A percentile compares a stretch with the other conserved stretches of the same genome.
Conservation (phyloP, 1,140 invertebrate species). For the Macrotrachela quadricornifera region DNA sequence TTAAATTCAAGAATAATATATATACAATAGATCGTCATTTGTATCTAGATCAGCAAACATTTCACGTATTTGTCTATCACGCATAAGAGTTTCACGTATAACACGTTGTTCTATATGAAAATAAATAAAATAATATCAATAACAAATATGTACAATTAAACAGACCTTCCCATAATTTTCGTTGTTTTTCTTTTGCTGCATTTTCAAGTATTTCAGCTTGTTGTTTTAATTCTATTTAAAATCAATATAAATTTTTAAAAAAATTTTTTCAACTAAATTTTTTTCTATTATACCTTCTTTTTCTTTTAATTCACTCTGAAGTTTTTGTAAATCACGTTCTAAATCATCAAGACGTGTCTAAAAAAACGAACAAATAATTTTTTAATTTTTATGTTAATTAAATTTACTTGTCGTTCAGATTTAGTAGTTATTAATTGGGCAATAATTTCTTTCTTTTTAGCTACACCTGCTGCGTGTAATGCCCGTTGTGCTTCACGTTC, state of each 20-base stretch:
- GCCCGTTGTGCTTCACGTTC: too few relatives aligned
- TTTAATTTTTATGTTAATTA: constrained; percentile 51
- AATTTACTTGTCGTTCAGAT: too few relatives aligned
- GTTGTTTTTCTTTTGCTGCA: constrained; percentile 14
- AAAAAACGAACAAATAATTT: constrained; percentile 47
- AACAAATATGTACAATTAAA: constrained; percentile 20
- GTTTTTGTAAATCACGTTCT: neutral
- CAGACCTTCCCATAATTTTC: constrained; percentile 23
- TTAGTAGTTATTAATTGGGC: too few relatives aligned
- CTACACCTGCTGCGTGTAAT: too few relatives aligned
- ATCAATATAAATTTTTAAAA: neutral
- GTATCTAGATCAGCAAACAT: constrained; percentile 2
- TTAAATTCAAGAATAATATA: too few relatives aligned
- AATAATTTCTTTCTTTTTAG: too few relatives aligned
- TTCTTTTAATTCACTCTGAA: neutral
- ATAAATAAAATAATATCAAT: constrained; percentile 18
- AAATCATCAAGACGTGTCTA: constrained; percentile 13
- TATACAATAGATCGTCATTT: neutral
- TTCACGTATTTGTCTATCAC: neutral
- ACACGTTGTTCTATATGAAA: neutral
- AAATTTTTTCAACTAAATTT: neutral
- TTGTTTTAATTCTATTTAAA: neutral
- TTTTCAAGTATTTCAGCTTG: constrained; percentile 3
- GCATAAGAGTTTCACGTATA: neutral
- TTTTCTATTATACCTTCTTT: neutral